Conservation (phyloP, 2,888 invertebrate species). For the Rhopalosiphum nymphaeae region DNA sequence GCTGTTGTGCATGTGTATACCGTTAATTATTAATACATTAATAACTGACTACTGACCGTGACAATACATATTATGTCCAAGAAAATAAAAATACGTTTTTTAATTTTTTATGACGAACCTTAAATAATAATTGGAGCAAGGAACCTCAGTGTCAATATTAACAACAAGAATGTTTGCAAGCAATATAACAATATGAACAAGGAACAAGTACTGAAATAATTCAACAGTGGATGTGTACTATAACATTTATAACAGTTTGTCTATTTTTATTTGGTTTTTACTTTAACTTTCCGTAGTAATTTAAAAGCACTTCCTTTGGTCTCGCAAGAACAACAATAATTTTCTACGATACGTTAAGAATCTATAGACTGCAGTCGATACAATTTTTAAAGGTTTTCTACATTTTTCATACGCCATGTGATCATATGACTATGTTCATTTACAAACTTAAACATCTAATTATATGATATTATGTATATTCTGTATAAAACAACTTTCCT, state of each 20-base stretch:
- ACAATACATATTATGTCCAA: not conserved
- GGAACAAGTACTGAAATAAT: not conserved
- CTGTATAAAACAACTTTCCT: not conserved
- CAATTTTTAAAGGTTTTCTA: not conserved
- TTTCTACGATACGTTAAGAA: not conserved
- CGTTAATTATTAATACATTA: not conserved
- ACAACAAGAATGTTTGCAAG: not conserved
- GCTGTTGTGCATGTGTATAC: not conserved
- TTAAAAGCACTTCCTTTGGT: not conserved
- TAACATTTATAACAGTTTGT: not conserved
- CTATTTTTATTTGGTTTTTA: not conserved
- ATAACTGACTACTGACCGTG: not conserved
- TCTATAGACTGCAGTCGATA: not conserved
- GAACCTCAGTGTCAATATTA: not conserved
- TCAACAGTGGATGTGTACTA: not conserved
- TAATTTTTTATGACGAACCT: not conserved
- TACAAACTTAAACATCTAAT: not conserved
- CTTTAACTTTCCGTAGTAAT: not conserved
- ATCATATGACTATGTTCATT: not conserved
- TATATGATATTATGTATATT: no score
- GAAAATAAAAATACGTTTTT: not conserved
- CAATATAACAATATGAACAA: not conserved
- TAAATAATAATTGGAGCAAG: not conserved
- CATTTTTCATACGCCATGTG: not conserved
- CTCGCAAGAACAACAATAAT: not conserved